Base-by-base conservation (phyloP, 2,888 invertebrate species). In the Harpalus rubripes region DNA sequence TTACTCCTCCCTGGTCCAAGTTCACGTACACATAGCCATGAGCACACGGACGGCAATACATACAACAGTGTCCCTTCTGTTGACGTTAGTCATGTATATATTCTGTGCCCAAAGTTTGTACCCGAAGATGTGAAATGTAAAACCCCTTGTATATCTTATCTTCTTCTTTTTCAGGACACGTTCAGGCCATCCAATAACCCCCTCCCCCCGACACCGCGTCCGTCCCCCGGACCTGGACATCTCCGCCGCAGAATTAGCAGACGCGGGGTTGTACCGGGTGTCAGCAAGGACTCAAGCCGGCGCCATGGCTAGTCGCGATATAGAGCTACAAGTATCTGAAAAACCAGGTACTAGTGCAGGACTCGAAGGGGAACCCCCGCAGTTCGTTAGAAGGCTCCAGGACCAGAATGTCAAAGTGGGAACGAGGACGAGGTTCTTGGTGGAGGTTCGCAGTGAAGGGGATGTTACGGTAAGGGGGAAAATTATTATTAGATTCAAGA, bases 331-430 rank as follows among this genome's bases (percentile, higher is more conserved):
- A 85, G 93, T 95, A 72, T 12, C 22, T 6, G 22, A 18, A 12
- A 86, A 74, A 58, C 81, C 86, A 15, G 87, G 85, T 22, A 87
- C 88, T 18, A 58, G 85, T 18, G 87, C 85, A 68, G 87, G 86
- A 22, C 58, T 91, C n/a, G 92, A 92, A 61, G 92, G 92, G 1
- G 94, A 95, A 79, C 63, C 63, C 6, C 63, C 63, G 26, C 63
- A 63, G 63, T 63, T 63, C 12, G 63, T 63, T 6, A 94, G 98
- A 86, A 93, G 97, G 86, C 94, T 98, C 81, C 95, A 95, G 89
- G 97, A 98, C 91, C 94, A 97, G 81, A 95, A 96, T 12, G 97
- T 97, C 86, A 97, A 98, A 92, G 97, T 98, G 89, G 98, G 98
- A 89, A 96, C 97, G 63, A 93, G 97, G 88, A 96, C 96, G 0